Conservation (phyloP, 1,140 invertebrate genomes). For the Ceratitis capitata region DNA sequence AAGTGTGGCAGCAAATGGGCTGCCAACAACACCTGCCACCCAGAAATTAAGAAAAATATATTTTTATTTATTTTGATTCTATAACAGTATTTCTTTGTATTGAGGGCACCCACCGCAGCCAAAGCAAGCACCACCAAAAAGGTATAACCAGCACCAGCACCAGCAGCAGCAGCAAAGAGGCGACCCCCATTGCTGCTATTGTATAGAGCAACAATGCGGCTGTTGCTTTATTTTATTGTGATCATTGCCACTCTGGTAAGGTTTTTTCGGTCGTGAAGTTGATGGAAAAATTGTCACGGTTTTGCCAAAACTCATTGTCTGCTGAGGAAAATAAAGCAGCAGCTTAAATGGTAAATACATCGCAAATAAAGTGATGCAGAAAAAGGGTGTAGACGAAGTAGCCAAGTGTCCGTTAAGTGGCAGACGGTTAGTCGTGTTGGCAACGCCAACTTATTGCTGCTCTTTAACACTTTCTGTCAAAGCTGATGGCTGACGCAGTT, state of each 20-base stretch:
- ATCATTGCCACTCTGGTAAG: neutral
- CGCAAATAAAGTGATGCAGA: neutral
- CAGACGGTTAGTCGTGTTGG: neutral
- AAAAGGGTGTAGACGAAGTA: neutral
- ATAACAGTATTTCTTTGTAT: neutral
- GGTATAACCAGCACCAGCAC: no score
- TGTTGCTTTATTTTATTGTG: neutral
- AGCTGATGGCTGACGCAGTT: neutral
- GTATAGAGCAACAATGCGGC: neutral
- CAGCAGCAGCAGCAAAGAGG: neutral
- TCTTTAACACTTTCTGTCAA: neutral
- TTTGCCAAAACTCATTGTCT: neutral
- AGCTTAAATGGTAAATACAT: no score
- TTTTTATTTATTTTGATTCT: neutral
- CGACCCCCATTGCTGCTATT: neutral
- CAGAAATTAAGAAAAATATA: neutral
- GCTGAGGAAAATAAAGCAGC: neutral
- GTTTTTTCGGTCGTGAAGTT: neutral
- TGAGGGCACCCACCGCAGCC: neutral
- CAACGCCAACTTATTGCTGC: neutral
- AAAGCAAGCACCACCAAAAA: neutral
- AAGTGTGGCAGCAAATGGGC: neutral
- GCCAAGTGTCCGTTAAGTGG: neutral
- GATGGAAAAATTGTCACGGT: slow-evolving; percentile 37
- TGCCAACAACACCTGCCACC: neutral